A percentile compares a stretch with the other conserved stretches of the same genome.
Evolutionary conservation across 2,797 vertebrate genomes (phyloP).

Genomic region (Tapirus indicus): DNA sequence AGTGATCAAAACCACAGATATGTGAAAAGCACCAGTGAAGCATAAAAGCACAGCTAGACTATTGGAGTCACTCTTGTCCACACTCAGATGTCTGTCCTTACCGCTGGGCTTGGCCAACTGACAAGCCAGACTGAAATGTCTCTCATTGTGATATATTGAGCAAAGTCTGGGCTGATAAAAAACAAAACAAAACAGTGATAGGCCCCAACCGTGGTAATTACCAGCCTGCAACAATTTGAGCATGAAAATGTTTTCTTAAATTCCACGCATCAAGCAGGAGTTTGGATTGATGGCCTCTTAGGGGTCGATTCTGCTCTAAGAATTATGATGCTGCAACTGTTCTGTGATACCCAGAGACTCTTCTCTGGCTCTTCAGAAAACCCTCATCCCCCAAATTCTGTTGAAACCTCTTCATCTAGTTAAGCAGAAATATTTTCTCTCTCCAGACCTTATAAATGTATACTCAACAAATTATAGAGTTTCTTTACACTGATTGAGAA

Average conservation of each 20-base stretch:
- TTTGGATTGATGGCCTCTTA: not conserved
- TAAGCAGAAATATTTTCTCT: not conserved
- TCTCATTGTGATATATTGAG: not conserved
- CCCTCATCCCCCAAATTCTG: not conserved
- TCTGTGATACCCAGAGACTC: not conserved
- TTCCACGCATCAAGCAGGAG: not conserved
- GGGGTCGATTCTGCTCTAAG: not conserved
- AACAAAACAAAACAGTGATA: not conserved
- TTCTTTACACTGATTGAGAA: not conserved
- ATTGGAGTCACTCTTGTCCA: not conserved
- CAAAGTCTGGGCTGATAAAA: not conserved
- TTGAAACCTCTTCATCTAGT: not conserved
- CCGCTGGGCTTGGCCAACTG: accelerated
- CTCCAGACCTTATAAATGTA: not conserved
- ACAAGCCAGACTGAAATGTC: not conserved
- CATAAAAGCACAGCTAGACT: not conserved
- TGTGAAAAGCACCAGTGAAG: not conserved
- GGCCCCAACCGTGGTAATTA: not conserved
- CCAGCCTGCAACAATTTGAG: not conserved
- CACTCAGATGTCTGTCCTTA: not conserved
- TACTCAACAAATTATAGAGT: not conserved
- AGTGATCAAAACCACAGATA: not conserved
- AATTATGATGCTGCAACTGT: not conserved
- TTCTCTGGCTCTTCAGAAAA: not conserved
- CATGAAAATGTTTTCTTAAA: not conserved